phyloP scores from a whole-genome alignment of 2,113 vertebrate species.

The Clarias gariepinus region DNA sequence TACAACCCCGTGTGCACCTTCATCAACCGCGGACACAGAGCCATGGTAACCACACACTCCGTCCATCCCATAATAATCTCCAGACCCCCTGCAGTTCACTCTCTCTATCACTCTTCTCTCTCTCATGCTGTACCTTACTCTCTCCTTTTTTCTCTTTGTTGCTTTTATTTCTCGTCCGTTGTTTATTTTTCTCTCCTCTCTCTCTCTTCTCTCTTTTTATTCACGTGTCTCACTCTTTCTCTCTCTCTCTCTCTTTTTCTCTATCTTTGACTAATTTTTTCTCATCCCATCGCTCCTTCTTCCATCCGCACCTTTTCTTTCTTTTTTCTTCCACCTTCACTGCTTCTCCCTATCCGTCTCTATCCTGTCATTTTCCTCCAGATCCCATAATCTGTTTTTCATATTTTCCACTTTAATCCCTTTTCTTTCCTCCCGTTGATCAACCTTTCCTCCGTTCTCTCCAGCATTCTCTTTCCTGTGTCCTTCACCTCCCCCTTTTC shows the following conservation, averaged over 20 bases:
- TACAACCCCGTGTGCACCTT: constrained; percentile 97
- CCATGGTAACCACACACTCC: constrained; percentile 80
- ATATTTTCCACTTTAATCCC: not conserved
- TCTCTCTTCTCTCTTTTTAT: not conserved
- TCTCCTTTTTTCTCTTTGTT: not conserved
- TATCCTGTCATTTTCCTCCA: not conserved
- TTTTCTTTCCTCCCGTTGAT: not conserved
- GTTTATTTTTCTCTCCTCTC: not conserved
- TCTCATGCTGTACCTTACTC: not conserved
- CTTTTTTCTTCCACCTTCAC: not conserved
- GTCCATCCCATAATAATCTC: not conserved
- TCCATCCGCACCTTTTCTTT: not conserved
- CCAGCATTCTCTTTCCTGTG: not conserved
- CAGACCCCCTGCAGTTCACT: not conserved
- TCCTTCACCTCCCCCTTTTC: not conserved
- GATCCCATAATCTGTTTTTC: not conserved
- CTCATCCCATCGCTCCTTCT: too few species aligned
- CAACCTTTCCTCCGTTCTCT: not conserved
- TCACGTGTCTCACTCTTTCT: not conserved
- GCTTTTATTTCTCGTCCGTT: not conserved
- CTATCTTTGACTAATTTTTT: not conserved
- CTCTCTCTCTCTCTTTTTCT: not conserved
- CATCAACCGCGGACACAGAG: constrained; percentile 89
- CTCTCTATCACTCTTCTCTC: not conserved
- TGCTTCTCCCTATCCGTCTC: not conserved